These are phyloP conservation scores for Pelvicachromis taeniatus DNA, from an alignment of 2,113 vertebrate species.

Conservation along the genomic window DNA sequence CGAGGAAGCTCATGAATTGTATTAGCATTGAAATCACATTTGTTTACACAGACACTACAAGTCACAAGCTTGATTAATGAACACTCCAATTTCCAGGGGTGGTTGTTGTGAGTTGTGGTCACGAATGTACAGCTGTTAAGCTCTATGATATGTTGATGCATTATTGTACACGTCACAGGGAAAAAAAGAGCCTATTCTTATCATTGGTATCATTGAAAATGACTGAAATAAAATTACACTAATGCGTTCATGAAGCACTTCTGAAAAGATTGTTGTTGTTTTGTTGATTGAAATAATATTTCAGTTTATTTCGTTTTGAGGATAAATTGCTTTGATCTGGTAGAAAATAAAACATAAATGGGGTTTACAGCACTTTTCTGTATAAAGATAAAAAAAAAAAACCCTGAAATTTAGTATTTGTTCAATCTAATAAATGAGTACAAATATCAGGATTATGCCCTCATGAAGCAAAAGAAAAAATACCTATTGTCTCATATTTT, in stretches of 20 bases:
- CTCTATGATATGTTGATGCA: conserved; percentile 5
- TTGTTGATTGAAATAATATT: neutral
- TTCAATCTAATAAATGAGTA: neutral
- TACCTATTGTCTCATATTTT: neutral
- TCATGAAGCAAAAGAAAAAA: neutral
- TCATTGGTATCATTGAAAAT: conserved; percentile 38
- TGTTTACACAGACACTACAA: conserved; percentile 32
- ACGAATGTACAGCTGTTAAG: conserved; percentile 54
- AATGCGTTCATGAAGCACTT: neutral
- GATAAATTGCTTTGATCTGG: neutral
- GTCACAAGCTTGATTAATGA: conserved; percentile 19
- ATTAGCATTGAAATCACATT: conserved; percentile 26
- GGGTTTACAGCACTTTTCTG: neutral
- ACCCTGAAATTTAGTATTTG: neutral
- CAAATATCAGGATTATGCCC: neutral
- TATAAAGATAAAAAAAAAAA: neutral
- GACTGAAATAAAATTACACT: neutral
- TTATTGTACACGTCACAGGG: conserved; percentile 14
- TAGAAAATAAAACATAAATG: neutral
- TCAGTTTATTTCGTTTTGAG: neutral
- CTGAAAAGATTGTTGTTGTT: neutral
- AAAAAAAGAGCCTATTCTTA: conserved; percentile 28
- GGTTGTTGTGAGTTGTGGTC: conserved; percentile 19
- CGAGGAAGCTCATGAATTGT: conserved; percentile 3
- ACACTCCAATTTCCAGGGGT: neutral